Conservation (phyloP, 2,888 invertebrate genomes). For the Drosophila prostipennis region DNA sequence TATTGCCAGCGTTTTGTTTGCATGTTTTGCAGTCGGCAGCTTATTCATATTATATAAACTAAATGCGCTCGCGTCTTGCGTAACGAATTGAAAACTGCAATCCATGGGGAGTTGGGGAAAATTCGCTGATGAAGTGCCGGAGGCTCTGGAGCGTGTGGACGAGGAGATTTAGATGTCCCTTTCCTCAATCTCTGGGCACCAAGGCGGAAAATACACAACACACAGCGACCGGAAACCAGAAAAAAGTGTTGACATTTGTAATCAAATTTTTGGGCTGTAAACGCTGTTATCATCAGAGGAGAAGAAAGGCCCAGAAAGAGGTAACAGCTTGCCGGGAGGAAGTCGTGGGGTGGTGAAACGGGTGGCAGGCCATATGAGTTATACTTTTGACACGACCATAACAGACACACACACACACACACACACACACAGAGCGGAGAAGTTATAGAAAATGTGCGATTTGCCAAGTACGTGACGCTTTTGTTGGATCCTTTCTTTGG, state of each 20-base stretch:
- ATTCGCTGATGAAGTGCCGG: conserved; percentile 17
- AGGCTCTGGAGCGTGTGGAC: neutral
- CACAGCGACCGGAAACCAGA: conserved; percentile 39
- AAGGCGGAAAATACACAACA: conserved; percentile 39
- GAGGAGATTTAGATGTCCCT: neutral
- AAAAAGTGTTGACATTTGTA: conserved; percentile 65
- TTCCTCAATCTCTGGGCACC: conserved; percentile 11
- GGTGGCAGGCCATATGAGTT: conserved; percentile 40
- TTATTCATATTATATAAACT: conserved; percentile 79
- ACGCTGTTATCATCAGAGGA: conserved; percentile 45
- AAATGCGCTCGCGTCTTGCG: conserved; percentile 73
- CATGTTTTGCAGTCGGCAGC: conserved; percentile 54
- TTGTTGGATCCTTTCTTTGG: conserved; percentile 64
- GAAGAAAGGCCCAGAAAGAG: conserved; percentile 40
- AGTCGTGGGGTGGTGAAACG: conserved; percentile 13
- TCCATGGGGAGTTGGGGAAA: conserved; percentile 16
- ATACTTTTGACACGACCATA: conserved; percentile 60
- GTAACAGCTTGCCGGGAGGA: conserved; percentile 35
- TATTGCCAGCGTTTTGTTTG: conserved; percentile 23
- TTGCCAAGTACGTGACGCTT: conserved; percentile 74
- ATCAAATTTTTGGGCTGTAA: conserved; percentile 59
- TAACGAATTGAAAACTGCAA: conserved; percentile 75
- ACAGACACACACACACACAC: conserved; percentile 18
- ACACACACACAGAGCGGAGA: conserved; percentile 20
- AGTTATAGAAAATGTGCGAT: conserved; percentile 72